Conservation (phyloP, 53 echinoderm and acorn worm genomes). For the Holothuria leucospilota region DNA sequence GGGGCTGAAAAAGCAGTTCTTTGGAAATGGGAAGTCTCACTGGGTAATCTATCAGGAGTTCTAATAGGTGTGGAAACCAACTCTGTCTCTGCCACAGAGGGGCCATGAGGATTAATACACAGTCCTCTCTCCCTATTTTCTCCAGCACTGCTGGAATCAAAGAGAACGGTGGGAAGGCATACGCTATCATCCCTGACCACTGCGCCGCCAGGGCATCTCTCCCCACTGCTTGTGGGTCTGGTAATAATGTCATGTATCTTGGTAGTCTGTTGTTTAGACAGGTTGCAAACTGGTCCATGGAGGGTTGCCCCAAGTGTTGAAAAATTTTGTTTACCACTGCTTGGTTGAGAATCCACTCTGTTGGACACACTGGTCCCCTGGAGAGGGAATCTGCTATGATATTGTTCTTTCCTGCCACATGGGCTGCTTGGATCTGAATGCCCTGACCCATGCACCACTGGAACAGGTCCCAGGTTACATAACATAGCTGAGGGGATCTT, state of each 20-base stretch:
- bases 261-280: neutral
- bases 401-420: constrained; percentile 37
- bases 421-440: neutral
- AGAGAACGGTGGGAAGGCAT: too few relatives aligned
- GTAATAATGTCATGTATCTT: neutral
- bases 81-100: too few relatives aligned
- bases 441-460: neutral
- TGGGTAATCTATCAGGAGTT: too few relatives aligned
- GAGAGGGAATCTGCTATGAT: constrained; percentile 46
- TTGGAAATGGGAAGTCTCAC: too few relatives aligned
- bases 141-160: too few relatives aligned
- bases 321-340: neutral
- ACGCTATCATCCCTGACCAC: too few relatives aligned
- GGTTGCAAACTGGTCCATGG: neutral
- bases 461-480: neutral
- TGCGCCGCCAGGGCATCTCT: too few relatives aligned
- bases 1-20: too few relatives aligned
- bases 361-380: constrained; percentile 21
- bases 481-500: constrained; percentile 34
- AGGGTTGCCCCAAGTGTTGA: neutral
- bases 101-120: too few relatives aligned
- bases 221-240: neutral
- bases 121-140: too few relatives aligned
- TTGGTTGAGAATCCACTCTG: neutral
- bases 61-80: too few relatives aligned